These are phyloP conservation scores for Holothuria leucospilota DNA, from an alignment of 53 echinoderm and acorn worm genomes.

Conservation along the genomic window DNA sequence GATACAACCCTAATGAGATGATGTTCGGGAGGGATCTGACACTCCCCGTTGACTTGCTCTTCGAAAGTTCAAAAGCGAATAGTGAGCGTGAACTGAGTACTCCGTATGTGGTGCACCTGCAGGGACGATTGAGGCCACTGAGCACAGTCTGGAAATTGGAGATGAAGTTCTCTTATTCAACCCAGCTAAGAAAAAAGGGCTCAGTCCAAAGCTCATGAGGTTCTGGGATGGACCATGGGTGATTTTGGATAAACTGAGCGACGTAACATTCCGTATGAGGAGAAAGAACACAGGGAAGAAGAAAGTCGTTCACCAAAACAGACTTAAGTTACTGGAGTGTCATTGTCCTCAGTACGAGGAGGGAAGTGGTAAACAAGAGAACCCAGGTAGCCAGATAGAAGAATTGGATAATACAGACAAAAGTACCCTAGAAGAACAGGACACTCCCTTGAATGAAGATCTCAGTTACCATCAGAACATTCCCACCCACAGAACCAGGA, in stretches of 20 bases:
- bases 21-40: too few species aligned
- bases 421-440: too few species aligned
- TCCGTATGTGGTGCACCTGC: too few species aligned
- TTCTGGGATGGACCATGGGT: conserved; percentile 25
- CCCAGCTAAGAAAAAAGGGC: conserved; percentile 28
- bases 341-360: background rate
- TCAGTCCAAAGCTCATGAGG: conserved; percentile 15
- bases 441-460: too few species aligned
- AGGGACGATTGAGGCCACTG: too few species aligned
- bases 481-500: too few species aligned
- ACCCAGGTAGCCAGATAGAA: background rate
- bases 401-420: too few species aligned
- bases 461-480: too few species aligned
- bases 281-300: background rate
- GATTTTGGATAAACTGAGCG: background rate
- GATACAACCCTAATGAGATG: too few species aligned
- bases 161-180: conserved; percentile 27
- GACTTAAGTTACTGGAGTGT: conserved; percentile 4
- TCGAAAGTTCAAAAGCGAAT: too few species aligned
- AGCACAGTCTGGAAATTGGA: background rate
- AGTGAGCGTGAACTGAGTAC: too few species aligned
- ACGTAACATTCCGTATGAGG: conserved; percentile 32
- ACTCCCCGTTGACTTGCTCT: too few species aligned
- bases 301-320: background rate
- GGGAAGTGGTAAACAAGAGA: background rate